Base-by-base conservation (phyloP, 2,888 invertebrate genomes). In the Bhutanitis thaidina region DNA sequence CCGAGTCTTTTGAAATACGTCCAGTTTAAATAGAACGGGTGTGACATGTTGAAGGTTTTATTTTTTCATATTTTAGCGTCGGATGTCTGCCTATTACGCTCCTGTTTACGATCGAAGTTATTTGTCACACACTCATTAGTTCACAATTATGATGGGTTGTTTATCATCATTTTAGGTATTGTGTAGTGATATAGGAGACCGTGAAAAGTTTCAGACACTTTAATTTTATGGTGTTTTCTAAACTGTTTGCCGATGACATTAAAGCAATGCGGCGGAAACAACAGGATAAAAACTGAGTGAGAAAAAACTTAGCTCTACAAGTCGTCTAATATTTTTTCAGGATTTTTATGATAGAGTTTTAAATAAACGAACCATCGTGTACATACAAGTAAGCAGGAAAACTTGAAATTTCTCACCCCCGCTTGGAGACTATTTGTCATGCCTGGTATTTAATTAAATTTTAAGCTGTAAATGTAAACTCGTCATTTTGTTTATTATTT, bases 401-500 rank as follows among this genome's bases (percentile, higher is more conserved):
- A n/a, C n/a, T n/a, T n/a, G n/a, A n/a, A n/a, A n/a, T n/a, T n/a
- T n/a, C n/a, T n/a, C n/a, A n/a, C n/a, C n/a, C n/a, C n/a, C n/a
- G n/a, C n/a, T n/a, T n/a, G n/a, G 30, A n/a, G 30, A n/a, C 30
- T 30, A 30, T n/a, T 10, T 9, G 30, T 30, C 30, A 10, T 30
- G 30, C 30, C 10, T 30, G 8, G 30, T 30, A 9, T 30, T 30
- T 30, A 30, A 30, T 30, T 30, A 30, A 30, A 30, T 29, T 29
- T 7, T 8, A 29, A 9, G 29, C 9, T 9, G 9, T 10, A 29
- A 9, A 29, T n/a, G n/a, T n/a, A n/a, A n/a, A n/a, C n/a, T n/a
- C n/a, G n/a, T n/a, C n/a, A n/a, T n/a, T n/a, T n/a, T 81, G 72
- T 80, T 81, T 81, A 78, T 79, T 84, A 77, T 81, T 83, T 82